Evolutionary conservation across 2,888 invertebrate species (phyloP), one percentile per base, ranked within the genome.

Genomic region (Brachynemurus nebulosus): DNA sequence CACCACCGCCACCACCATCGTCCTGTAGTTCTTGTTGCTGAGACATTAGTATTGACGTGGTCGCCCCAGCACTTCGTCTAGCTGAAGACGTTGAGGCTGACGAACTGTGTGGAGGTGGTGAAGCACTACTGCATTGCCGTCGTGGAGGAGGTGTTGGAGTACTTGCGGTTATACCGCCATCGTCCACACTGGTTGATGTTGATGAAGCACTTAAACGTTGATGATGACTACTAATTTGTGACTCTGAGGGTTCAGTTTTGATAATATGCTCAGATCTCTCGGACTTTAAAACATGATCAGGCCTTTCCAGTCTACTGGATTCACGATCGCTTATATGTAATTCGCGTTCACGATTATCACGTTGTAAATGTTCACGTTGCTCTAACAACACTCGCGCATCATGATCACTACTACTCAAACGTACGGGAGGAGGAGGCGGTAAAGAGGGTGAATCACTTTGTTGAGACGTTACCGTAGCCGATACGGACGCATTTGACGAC

Each of bases 21-120:
- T 30, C 23, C 14, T 21, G 34, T 23, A 21, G 40, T 14, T 23
- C 14, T 14, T 8, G 40, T 23, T 16, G 21, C 40, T 7, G 40
- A 23, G n/a, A n/a, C n/a, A n/a, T n/a, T n/a, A n/a, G n/a, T n/a
- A n/a, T n/a, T n/a, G 12, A 12, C 11, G 33, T n/a, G 11, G 14
- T 12, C 12, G 17, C 20, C n/a, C 59, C 62, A 59, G 59, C 60
- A 55, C 57, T 53, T 55, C 53, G 54, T 50, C 51, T 52, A 8
- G 23, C 12, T 11, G 30, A 30, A 30, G 30, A 30, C n/a, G 30
- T 12, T 30, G 30, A 14, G 4, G 30, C 30, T 12, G 30, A 30
- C 14, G 30, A 30, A 12, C 14, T n/a, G 14, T n/a, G 30, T 20
- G 55, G 44, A 16, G 54, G 45, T 17, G 57, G 44, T 17, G 44